Evolutionary conservation across 2,113 vertebrate species (phyloP).

Genomic region (Planiliza haematocheilus): DNA sequence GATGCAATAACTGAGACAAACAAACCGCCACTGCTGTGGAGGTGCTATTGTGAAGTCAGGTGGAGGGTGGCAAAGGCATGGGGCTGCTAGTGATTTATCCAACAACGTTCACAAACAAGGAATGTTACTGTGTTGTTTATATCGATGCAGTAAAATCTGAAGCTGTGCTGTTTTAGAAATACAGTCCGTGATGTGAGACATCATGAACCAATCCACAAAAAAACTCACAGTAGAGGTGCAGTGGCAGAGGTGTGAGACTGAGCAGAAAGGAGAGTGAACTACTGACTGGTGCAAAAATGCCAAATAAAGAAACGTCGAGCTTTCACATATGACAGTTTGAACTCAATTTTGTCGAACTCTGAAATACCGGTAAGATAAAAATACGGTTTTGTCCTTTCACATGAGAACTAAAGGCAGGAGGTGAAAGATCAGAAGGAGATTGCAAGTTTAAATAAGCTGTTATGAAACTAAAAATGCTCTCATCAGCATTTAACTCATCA

Average conservation of each 20-base stretch:
- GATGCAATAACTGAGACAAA: constrained; percentile 48
- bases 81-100: constrained; percentile 6
- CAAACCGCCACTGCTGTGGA: background rate
- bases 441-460: constrained; percentile 10
- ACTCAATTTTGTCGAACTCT: constrained; percentile 19
- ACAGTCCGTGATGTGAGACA: constrained; percentile 20
- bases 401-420: background rate
- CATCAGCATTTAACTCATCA: background rate
- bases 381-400: constrained; percentile 3
- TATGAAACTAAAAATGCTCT: no score
- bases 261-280: constrained; percentile 18
- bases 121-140: constrained; percentile 23
- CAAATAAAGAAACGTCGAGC: constrained; percentile 32
- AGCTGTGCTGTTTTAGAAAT: constrained; percentile 26
- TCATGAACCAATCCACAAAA: constrained; percentile 17
- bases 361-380: constrained; percentile 27
- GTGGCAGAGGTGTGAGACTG: constrained; percentile 1
- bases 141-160: constrained; percentile 23
- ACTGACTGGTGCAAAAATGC: constrained; percentile 8
- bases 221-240: constrained; percentile 2
- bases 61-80: background rate
- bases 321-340: constrained; percentile 27
- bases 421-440: constrained; percentile 11
- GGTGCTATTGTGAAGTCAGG: constrained; percentile 3
- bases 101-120: constrained; percentile 7